These are phyloP conservation scores for Ischnura elegans DNA, from an alignment of 2,888 invertebrate species.

Conservation along the genomic window DNA sequence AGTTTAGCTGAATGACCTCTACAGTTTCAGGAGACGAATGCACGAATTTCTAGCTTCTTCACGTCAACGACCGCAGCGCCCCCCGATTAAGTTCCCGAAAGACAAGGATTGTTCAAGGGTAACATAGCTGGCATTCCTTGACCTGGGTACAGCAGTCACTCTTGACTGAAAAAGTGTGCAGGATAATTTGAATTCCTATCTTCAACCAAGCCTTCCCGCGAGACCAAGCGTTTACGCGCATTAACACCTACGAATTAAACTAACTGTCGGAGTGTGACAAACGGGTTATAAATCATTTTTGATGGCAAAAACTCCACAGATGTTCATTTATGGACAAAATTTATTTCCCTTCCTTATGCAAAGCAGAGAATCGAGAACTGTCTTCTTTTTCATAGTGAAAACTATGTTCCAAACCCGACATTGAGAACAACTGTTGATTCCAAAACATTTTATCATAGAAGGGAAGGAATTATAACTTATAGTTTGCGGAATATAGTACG, in stretches of 20 bases:
- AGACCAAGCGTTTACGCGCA: neutral
- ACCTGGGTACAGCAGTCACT: neutral
- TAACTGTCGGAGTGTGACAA: neutral
- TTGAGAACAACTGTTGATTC: too few species aligned
- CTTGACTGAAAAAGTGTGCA: neutral
- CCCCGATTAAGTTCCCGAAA: neutral
- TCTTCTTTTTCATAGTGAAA: too few species aligned
- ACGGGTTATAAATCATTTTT: neutral
- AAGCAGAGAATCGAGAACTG: too few species aligned
- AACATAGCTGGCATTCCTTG: neutral
- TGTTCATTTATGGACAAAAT: too few species aligned
- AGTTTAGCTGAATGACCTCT: neutral
- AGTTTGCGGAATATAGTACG: too few species aligned
- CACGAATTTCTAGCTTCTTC: neutral
- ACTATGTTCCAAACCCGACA: too few species aligned
- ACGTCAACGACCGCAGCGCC: neutral
- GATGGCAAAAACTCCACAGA: too few species aligned
- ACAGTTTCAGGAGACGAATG: neutral
- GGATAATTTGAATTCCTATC: conserved; percentile 8
- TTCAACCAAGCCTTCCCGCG: neutral
- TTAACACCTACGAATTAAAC: neutral
- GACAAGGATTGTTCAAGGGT: neutral
- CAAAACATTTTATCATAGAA: too few species aligned
- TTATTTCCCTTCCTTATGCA: too few species aligned
- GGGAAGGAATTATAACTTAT: too few species aligned